A percentile compares a stretch with the other conserved stretches of the same genome.
These are phyloP conservation scores for Panagrolaimus sp. DNA, from an alignment of 1,140 invertebrate species.

Conservation along the genomic window DNA sequence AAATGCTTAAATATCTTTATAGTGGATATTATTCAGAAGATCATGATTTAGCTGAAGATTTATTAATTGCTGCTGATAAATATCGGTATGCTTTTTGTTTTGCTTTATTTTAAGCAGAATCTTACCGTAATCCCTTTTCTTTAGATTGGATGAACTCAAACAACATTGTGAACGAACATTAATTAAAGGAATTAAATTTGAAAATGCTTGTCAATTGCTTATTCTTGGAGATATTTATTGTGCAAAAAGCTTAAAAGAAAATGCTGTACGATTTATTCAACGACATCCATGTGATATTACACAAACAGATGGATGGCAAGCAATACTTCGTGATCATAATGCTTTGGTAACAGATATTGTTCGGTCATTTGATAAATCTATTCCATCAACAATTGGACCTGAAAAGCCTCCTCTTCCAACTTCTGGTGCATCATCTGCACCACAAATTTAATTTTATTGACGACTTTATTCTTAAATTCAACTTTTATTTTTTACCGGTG, in stretches of 20 bases:
- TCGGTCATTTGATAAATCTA: slow-evolving; percentile 25
- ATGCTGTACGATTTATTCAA: slow-evolving; percentile 48
- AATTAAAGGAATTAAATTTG: slow-evolving; percentile 44
- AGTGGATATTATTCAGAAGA: slow-evolving; percentile 45
- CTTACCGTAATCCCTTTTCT: slow-evolving; percentile 22
- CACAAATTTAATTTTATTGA: too few species aligned
- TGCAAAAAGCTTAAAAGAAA: slow-evolving; percentile 40
- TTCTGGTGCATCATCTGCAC: too few species aligned
- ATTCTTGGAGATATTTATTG: slow-evolving; percentile 50
- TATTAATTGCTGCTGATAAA: slow-evolving; percentile 58
- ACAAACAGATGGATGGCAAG: slow-evolving; percentile 38
- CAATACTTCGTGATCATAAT: slow-evolving; percentile 34
- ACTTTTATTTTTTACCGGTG: too few species aligned
- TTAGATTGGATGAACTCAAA: slow-evolving; percentile 48
- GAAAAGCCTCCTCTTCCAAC: too few species aligned
- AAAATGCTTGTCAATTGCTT: slow-evolving; percentile 53
- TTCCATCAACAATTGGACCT: slow-evolving; percentile 7
- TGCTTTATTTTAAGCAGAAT: too few species aligned
- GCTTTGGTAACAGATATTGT: slow-evolving; percentile 39
- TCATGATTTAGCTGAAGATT: slow-evolving; percentile 53
- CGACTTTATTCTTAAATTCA: too few species aligned
- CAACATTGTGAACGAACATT: slow-evolving; percentile 48
- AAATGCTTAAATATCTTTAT: slow-evolving; percentile 57
- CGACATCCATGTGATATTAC: slow-evolving; percentile 44
- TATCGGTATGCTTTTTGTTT: slow-evolving; percentile 36